Conservation (phyloP, 2,888 invertebrate species). For the Drosophila ezoana region DNA sequence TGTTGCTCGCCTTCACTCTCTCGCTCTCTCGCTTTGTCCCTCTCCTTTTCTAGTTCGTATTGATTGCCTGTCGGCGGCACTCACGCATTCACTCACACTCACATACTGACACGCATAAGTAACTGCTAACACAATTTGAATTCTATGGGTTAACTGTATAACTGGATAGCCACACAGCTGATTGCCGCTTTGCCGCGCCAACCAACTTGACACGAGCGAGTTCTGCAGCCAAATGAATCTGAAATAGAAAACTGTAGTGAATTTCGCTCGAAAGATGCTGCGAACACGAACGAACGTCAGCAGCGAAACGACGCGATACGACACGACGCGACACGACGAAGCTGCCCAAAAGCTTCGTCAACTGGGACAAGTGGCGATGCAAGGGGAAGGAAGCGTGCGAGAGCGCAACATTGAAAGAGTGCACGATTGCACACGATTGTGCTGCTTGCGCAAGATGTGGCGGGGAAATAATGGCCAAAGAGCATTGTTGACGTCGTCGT, state of each 20-base stretch:
- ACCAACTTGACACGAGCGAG: constrained; percentile 79
- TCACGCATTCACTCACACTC: constrained; percentile 22
- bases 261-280: constrained; percentile 76
- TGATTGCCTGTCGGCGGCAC: constrained; percentile 60
- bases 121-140: constrained; percentile 61
- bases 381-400: background rate
- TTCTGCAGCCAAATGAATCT: constrained; percentile 82
- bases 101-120: constrained; percentile 35
- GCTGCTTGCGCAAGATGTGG: constrained; percentile 33
- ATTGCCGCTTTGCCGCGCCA: constrained; percentile 49
- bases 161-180: constrained; percentile 42
- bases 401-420: constrained; percentile 4
- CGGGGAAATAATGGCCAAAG: constrained; percentile 38
- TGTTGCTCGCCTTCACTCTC: constrained; percentile 49
- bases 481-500: constrained; percentile 4
- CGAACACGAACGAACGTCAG: constrained; percentile 35
- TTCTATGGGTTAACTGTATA: constrained; percentile 60
- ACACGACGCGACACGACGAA: constrained; percentile 10
- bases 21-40: constrained; percentile 8
- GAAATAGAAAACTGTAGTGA: constrained; percentile 46
- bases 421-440: constrained; percentile 3
- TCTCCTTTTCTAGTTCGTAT: constrained; percentile 33
- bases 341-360: constrained; percentile 40
- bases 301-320: constrained; percentile 4
- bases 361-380: constrained; percentile 40